Percentiles rank a stretch among this genome's conserved stretches.
phyloP scores from a whole-genome alignment of 2,888 invertebrate genomes.

The Melanostoma mellinum region DNA sequence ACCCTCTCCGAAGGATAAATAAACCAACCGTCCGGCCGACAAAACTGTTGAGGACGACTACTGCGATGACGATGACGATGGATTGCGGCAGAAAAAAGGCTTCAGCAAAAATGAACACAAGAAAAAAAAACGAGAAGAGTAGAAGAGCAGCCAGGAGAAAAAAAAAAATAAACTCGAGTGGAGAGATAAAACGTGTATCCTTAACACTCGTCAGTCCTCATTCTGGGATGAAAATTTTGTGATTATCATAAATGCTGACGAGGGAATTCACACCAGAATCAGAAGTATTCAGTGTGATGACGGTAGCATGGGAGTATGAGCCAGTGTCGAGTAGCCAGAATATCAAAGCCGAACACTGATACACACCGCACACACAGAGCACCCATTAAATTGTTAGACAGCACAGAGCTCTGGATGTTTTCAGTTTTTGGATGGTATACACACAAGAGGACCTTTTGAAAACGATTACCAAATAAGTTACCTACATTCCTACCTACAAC shows the following conservation, averaged over 20 bases:
- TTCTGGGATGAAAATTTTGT: conserved; percentile 66
- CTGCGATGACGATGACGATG: conserved; percentile 28
- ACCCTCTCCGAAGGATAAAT: conserved; percentile 27
- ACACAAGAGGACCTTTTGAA: conserved; percentile 39
- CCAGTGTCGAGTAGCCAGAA: conserved; percentile 18
- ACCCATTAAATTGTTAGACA: conserved; percentile 35
- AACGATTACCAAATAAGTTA: conserved; percentile 43
- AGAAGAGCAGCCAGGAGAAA: too few species aligned
- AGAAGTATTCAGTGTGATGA: conserved; percentile 33
- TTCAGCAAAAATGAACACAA: conserved; percentile 21
- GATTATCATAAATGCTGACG: conserved; percentile 73
- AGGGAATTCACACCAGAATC: conserved; percentile 67
- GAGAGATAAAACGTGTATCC: conserved; percentile 68
- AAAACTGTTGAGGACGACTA: conserved; percentile 26
- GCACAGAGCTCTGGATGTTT: conserved; percentile 22
- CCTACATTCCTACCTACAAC: not conserved
- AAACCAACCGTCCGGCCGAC: conserved; percentile 1
- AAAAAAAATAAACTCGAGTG: conserved; percentile 39
- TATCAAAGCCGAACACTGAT: conserved; percentile 53
- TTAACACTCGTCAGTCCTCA: conserved; percentile 65
- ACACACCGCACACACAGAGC: conserved; percentile 26
- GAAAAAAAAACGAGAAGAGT: conserved; percentile 4
- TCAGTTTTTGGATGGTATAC: conserved; percentile 32
- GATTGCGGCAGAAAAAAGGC: conserved; percentile 62
- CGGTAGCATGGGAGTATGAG: conserved; percentile 21